Percentiles rank a stretch among this genome's conserved stretches.
phyloP scores from a whole-genome alignment of 1,140 invertebrate genomes.

The Rhysida immarginata region DNA sequence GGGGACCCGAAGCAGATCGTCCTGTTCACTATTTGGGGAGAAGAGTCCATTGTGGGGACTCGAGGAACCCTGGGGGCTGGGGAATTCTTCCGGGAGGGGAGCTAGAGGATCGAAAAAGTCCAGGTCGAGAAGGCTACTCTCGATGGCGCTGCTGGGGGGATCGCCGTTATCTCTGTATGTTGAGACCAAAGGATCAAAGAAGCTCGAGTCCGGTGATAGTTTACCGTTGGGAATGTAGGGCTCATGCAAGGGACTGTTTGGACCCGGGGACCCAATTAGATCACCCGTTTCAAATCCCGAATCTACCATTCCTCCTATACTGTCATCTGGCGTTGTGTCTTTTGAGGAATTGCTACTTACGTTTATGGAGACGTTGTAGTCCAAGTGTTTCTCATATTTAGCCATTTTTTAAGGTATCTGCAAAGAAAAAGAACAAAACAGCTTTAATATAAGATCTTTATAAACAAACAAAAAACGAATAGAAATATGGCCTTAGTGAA shows the following conservation, averaged over 20 bases:
- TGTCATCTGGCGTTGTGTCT: not conserved
- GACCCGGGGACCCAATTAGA: not conserved
- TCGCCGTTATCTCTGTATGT: not conserved
- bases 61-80: not conserved
- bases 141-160: no score
- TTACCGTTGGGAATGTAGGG: not conserved
- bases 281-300: slow-evolving; percentile 3
- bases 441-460: not conserved
- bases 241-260: not conserved
- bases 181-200: not conserved
- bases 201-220: not conserved
- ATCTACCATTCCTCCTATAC: not conserved
- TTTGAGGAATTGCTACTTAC: not conserved
- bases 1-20: not conserved
- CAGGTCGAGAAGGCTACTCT: not conserved
- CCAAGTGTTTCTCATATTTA: not conserved
- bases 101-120: slow-evolving; percentile 4
- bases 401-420: slow-evolving; percentile 4
- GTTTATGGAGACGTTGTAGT: not conserved
- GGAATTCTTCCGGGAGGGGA: slow-evolving; percentile 4
- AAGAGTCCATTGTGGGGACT: not conserved
- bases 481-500: no score
- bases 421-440: not conserved
- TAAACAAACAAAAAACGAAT: no score
- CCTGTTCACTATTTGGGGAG: not conserved